Evolutionary conservation across 2,888 invertebrate genomes (phyloP).

Genomic region (Carpatolechia fugitivella): DNA sequence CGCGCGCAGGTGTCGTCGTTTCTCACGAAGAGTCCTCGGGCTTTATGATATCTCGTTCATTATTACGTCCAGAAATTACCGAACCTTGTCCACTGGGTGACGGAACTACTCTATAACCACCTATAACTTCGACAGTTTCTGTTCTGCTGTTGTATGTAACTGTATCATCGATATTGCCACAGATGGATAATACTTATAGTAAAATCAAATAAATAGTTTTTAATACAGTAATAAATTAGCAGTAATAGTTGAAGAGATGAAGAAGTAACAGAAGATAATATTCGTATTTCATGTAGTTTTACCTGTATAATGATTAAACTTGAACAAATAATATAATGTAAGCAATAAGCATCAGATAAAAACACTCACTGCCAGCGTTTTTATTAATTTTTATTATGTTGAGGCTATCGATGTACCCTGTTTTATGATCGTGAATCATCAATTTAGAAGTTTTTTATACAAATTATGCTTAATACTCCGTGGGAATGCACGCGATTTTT

Average conservation of each 20-base stretch:
- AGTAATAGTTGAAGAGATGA: no score
- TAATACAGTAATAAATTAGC: no score
- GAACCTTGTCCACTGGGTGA: constrained; percentile 46
- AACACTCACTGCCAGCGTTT: not conserved
- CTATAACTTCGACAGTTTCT: not conserved
- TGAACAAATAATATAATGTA: no score
- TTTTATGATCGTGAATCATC: constrained; percentile 37
- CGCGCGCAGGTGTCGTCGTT: constrained; percentile 72
- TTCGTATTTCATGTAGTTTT: no score
- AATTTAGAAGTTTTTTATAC: constrained; percentile 33
- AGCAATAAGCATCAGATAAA: not conserved
- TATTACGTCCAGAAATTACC: constrained; percentile 65
- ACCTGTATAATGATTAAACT: no score
- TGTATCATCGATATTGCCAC: no score
- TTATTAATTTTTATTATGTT: constrained; percentile 1
- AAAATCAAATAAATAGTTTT: no score
- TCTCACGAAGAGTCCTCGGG: constrained; percentile 60
- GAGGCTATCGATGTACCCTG: constrained; percentile 6
- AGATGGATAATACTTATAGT: no score
- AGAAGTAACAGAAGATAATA: no score
- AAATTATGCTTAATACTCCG: constrained; percentile 27
- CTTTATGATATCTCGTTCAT: constrained; percentile 70
- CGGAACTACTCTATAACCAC: constrained; percentile 15
- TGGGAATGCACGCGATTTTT: constrained; percentile 42
- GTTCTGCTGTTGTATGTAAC: no score